Percentiles rank a stretch among this genome's conserved stretches.
These are phyloP conservation scores for Pilophorus perplexus DNA, from an alignment of 2,888 invertebrate genomes.

Conservation along the genomic window DNA sequence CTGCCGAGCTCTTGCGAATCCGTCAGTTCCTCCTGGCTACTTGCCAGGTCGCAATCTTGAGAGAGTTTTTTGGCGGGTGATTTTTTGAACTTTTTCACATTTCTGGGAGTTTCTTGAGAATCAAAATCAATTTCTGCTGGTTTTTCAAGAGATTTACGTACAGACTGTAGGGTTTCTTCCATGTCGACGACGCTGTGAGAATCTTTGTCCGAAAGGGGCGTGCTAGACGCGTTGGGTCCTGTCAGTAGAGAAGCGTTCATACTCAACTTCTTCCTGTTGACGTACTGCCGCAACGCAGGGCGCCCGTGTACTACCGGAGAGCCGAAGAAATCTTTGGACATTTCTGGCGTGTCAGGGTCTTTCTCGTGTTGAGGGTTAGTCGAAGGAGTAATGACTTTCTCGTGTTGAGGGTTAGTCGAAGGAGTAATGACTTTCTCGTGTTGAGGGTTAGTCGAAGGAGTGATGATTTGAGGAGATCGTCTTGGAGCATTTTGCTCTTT, in stretches of 20 bases:
- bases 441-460: not conserved
- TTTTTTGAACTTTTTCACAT: slow-evolving; percentile 40
- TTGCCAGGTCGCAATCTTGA: not conserved
- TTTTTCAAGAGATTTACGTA: not conserved
- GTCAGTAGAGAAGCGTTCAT: not conserved
- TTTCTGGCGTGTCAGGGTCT: slow-evolving; percentile 3
- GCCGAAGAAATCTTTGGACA: slow-evolving; percentile 8
- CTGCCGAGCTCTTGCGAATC: slow-evolving; percentile 33
- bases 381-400: not conserved
- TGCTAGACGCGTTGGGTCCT: slow-evolving; percentile 20
- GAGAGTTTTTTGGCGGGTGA: slow-evolving; percentile 23
- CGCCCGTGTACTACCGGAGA: not conserved
- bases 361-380: not conserved
- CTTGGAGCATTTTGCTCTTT: too few relatives aligned
- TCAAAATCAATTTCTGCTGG: not conserved
- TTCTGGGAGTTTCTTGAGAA: not conserved
- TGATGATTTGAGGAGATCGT: not conserved
- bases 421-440: not conserved
- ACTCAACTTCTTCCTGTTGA: slow-evolving; percentile 19
- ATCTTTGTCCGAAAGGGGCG: slow-evolving; percentile 8
- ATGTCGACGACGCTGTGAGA: not conserved
- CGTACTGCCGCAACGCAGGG: slow-evolving; percentile 5
- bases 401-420: not conserved
- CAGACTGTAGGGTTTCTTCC: not conserved
- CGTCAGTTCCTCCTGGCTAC: slow-evolving; percentile 11